Conservation (phyloP, 2,888 invertebrate species). For the Tricholauxania praeusta region DNA sequence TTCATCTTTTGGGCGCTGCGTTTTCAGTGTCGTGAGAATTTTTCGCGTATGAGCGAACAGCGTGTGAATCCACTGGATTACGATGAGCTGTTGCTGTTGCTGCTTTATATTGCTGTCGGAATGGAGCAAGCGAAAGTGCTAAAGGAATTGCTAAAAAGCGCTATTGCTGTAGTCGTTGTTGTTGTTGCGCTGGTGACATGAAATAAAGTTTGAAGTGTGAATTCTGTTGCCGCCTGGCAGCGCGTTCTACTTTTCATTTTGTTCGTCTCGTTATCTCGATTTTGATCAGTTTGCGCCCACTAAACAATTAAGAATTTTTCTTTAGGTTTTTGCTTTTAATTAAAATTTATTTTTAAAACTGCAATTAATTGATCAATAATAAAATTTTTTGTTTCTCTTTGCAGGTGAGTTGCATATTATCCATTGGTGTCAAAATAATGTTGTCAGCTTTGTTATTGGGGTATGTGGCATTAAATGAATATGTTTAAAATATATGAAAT, state of each 20-base stretch:
- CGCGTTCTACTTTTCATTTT: neutral
- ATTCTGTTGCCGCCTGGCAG: neutral
- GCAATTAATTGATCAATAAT: neutral
- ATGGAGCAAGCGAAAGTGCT: constrained; percentile 52
- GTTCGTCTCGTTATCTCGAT: too few relatives aligned
- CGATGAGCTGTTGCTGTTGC: neutral
- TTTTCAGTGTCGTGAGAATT: constrained; percentile 64
- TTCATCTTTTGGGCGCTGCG: constrained; percentile 27
- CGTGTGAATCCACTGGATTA: constrained; percentile 56
- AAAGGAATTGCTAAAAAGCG: constrained; percentile 39
- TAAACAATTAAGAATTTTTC: too few relatives aligned
- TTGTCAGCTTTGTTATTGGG: too few relatives aligned
- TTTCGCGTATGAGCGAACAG: constrained; percentile 60
- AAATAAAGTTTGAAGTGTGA: constrained; percentile 28
- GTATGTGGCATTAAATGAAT: too few relatives aligned
- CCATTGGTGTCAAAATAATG: too few relatives aligned
- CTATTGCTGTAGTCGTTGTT: constrained; percentile 9
- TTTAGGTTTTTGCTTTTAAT: too few relatives aligned
- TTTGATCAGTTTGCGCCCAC: too few relatives aligned
- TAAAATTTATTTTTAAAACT: too few relatives aligned
- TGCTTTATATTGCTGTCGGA: constrained; percentile 2
- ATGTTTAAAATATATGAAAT: too few relatives aligned
- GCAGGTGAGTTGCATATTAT: constrained; percentile 54
- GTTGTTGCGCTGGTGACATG: constrained; percentile 20
- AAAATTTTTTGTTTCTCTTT: constrained; percentile 41